These are phyloP conservation scores for human (Homo sapiens) DNA, from an alignment of 2,113 vertebrate genomes.

Conservation along the genomic window DNA sequence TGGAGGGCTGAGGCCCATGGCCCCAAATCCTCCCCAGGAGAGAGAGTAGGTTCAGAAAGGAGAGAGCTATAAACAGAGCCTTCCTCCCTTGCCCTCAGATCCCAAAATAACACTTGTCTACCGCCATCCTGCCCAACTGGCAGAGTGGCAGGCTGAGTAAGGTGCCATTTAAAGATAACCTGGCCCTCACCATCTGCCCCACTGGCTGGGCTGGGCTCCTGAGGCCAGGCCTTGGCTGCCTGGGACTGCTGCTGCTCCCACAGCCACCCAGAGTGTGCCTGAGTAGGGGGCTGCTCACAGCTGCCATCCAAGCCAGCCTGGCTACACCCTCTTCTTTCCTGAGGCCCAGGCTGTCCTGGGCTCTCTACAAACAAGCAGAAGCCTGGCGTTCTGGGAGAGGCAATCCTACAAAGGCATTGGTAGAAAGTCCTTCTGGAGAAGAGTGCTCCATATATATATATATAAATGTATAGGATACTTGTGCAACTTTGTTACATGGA, in stretches of 20 bases:
- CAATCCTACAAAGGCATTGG: not conserved
- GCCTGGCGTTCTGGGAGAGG: not conserved
- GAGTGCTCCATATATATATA: not conserved
- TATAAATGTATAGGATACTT: not conserved
- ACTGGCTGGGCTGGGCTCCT: not conserved
- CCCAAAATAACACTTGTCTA: conserved; percentile 64
- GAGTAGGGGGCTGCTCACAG: not conserved
- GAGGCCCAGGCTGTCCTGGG: not conserved
- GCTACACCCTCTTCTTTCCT: not conserved
- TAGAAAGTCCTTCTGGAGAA: not conserved
- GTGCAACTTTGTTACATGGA: not conserved
- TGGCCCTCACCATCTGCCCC: not conserved
- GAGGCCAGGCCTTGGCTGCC: not conserved
- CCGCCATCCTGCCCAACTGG: conserved; percentile 57
- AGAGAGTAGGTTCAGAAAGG: not conserved
- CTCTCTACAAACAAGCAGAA: not conserved
- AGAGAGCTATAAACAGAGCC: conserved; percentile 40
- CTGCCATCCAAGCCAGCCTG: not conserved
- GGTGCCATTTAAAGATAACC: conserved; percentile 64
- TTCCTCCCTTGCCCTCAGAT: not conserved
- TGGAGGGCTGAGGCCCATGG: not conserved
- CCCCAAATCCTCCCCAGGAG: not conserved
- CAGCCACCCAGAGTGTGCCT: not conserved
- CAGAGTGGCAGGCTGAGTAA: conserved; percentile 58
- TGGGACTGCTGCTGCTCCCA: not conserved